Evolutionary conservation across 2,888 invertebrate species (phyloP), one percentile per base, ranked within the genome.

Genomic region (Orthonychiurus folsomi): DNA sequence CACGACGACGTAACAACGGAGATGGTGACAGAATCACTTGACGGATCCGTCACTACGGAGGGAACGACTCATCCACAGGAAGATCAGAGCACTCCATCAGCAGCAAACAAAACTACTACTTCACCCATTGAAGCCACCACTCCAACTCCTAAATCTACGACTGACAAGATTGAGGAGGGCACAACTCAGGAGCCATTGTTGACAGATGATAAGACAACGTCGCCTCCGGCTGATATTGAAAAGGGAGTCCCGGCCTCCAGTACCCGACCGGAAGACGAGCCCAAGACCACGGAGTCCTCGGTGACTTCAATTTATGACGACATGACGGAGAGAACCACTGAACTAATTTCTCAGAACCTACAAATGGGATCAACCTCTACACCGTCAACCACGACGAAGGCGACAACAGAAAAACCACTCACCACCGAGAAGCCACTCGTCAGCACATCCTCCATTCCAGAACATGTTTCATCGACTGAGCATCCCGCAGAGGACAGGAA

Each of bases 101-200:
- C 53, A n/a, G 20, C 60, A 18, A 3, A 18, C n/a, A 3, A 61
- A n/a, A 5, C 27, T 50, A 37, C 37, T 15, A 37, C 37, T 15
- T 37, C 56, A 57, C 59, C 26, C 50, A 54, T 3, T 48, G 56
- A 52, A 47, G 50, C 47, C 23, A 62, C 48, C n/a, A 52, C 52
- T 5, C n/a, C n/a, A 20, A 52, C 12, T 52, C 23, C 52, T 37
- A 5, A 37, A 37, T 5, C 5, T 37, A 37, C 37, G 37, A 37
- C 37, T 37, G 37, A 37, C 15, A 37, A 37, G 15, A 37, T 37
- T 5, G 37, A 37, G 9, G 28, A 56, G 28, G 18, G 3, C n/a
- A 27, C 56, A 28, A 28, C 28, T 26, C 18, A 26, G 27, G 23
- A 24, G 5, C 9, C 5, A 24, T 5, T 5, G 15, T 23, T 24